phyloP scores from a whole-genome alignment of 1,140 invertebrate species.

The Drosophila sechellia region DNA sequence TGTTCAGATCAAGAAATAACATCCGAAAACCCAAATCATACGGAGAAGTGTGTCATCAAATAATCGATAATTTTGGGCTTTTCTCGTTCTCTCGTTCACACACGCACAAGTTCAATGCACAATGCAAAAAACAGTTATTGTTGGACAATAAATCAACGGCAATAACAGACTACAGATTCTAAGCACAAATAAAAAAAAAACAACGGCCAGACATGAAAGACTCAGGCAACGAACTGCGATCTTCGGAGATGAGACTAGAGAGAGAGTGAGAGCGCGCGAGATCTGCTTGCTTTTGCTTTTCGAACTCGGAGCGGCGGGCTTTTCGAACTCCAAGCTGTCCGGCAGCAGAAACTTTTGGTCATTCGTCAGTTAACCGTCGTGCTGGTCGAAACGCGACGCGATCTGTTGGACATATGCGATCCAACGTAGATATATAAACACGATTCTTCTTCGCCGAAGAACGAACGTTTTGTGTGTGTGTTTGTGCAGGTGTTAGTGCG shows the following conservation, averaged over 20 bases:
- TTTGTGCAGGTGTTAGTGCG: conserved; percentile 24
- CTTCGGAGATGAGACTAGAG: conserved; percentile 6
- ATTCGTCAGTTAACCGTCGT: conserved; percentile 72
- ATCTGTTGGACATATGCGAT: conserved; percentile 6
- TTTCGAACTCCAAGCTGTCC: conserved; percentile 59
- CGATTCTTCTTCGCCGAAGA: conserved; percentile 73
- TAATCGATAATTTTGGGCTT: conserved; percentile 14
- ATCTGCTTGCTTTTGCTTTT: conserved; percentile 28
- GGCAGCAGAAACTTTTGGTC: conserved; percentile 59
- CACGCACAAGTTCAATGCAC: conserved; percentile 45
- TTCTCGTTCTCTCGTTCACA: background rate
- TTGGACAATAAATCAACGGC: conserved; percentile 73
- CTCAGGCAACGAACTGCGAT: conserved; percentile 50
- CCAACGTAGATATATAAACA: conserved; percentile 12
- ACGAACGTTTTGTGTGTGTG: conserved; percentile 62
- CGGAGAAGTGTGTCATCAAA: conserved; percentile 56
- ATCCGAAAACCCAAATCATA: conserved; percentile 19
- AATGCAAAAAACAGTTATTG: conserved; percentile 77
- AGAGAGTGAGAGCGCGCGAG: background rate
- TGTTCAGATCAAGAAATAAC: conserved; percentile 11
- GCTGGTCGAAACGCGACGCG: conserved; percentile 41
- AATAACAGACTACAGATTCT: conserved; percentile 50
- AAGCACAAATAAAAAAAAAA: conserved; percentile 22
- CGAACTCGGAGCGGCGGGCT: conserved; percentile 49
- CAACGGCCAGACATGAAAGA: conserved; percentile 41